These are phyloP conservation scores for Anabas testudineus DNA, from an alignment of 2,797 vertebrate species.

Conservation along the genomic window DNA sequence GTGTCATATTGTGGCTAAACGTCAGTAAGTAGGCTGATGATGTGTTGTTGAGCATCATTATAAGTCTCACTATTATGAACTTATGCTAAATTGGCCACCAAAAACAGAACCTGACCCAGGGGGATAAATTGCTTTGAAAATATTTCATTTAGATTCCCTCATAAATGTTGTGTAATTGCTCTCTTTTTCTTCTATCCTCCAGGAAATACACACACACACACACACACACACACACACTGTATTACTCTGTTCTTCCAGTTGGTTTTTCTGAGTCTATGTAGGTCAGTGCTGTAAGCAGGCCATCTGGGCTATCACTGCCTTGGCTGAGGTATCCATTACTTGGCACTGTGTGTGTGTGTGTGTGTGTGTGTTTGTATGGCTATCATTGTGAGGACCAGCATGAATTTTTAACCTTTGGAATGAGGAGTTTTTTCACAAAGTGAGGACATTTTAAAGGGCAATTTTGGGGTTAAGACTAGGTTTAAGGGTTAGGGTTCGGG, in stretches of 20 bases:
- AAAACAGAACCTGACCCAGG: conserved; percentile 30
- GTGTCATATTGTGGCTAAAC: conserved; percentile 10
- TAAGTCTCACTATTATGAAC: conserved; percentile 20
- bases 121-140: conserved; percentile 36
- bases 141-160: conserved; percentile 33
- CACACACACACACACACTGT: conserved; percentile 34
- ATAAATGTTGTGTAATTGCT: conserved; percentile 55
- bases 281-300: conserved; percentile 57
- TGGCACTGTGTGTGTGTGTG: conserved; percentile 10
- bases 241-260: conserved; percentile 34
- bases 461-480: too few relatives aligned
- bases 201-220: conserved; percentile 46
- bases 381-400: too few relatives aligned
- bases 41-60: conserved; percentile 19
- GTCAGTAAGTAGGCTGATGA: conserved; percentile 4
- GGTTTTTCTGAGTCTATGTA: conserved; percentile 53
- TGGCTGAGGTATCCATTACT: conserved; percentile 29
- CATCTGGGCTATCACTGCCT: conserved; percentile 50
- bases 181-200: conserved; percentile 37
- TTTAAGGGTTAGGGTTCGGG: too few relatives aligned
- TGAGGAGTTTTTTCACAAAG: too few relatives aligned
- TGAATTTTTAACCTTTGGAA: too few relatives aligned
- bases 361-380: conserved; percentile 14
- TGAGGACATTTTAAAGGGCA: too few relatives aligned
- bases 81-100: conserved; percentile 27